Evolutionary conservation across 2,888 invertebrate species (phyloP).

Genomic region (Apamea anceps): DNA sequence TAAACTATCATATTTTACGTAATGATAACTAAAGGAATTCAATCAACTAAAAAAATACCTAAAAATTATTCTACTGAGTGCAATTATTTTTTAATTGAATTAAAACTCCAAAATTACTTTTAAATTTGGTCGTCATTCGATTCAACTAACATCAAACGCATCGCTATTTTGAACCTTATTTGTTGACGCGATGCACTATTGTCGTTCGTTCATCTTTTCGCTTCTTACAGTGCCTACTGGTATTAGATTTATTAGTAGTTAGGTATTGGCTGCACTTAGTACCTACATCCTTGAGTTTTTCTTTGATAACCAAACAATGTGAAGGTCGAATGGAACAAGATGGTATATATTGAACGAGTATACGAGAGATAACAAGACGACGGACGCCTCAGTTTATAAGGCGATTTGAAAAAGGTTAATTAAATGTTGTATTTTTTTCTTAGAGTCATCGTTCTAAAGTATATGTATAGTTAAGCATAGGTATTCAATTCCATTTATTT

Average conservation of each 20-base stretch:
- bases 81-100: no score
- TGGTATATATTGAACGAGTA: slow-evolving; percentile 32
- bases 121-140: no score
- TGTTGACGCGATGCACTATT: neutral
- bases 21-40: no score
- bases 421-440: slow-evolving; percentile 19
- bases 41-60: no score
- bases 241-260: neutral
- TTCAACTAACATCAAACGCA: no score
- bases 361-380: slow-evolving; percentile 35
- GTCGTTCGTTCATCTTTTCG: no score
- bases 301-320: slow-evolving; percentile 31
- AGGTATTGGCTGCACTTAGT: slow-evolving; percentile 8
- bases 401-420: slow-evolving; percentile 31
- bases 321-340: slow-evolving; percentile 44
- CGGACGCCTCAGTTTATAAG: slow-evolving; percentile 15
- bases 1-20: no score
- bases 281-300: slow-evolving; percentile 37
- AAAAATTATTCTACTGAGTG: no score
- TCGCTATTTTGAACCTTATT: no score
- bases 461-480: neutral
- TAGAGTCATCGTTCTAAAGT: slow-evolving; percentile 9
- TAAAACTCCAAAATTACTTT: neutral
- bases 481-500: neutral
- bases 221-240: neutral